Conservation (phyloP, 2,888 invertebrate species). For the Saturnia japonica region DNA sequence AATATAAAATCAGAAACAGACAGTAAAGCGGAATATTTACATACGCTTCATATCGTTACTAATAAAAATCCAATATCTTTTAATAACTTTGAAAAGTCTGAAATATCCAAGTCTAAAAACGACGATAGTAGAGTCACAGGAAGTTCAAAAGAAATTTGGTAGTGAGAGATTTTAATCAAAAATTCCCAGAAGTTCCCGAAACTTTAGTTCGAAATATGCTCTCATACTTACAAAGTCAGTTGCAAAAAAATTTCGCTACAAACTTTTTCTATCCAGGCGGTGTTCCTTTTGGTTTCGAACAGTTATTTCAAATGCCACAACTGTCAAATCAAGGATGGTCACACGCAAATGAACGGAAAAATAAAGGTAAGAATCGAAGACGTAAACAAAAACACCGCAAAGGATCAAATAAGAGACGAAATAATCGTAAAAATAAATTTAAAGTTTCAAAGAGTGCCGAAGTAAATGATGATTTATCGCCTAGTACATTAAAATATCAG, state of each 20-base stretch:
- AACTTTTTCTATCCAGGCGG: constrained; percentile 28
- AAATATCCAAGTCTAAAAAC: not conserved
- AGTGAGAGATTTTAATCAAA: constrained; percentile 31
- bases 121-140: constrained; percentile 18
- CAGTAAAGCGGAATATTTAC: constrained; percentile 1
- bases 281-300: constrained; percentile 33
- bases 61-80: constrained; percentile 4
- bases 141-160: constrained; percentile 33
- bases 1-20: constrained; percentile 18
- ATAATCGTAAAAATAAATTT: constrained; percentile 1
- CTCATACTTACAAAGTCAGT: constrained; percentile 32
- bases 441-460: constrained; percentile 7
- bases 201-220: constrained; percentile 23
- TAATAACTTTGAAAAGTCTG: not conserved
- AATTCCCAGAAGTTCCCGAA: constrained; percentile 38
- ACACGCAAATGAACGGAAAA: constrained; percentile 17
- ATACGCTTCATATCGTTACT: constrained; percentile 2
- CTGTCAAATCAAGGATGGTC: constrained; percentile 18
- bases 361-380: constrained; percentile 14
- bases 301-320: constrained; percentile 32
- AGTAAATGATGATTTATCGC: not conserved
- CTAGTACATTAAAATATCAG: not conserved
- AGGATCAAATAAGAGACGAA: constrained; percentile 6
- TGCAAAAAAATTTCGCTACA: constrained; percentile 24
- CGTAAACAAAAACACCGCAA: constrained; percentile 22